Conservation (phyloP, 2,888 invertebrate genomes). For the Drosophila setosimentum region DNA sequence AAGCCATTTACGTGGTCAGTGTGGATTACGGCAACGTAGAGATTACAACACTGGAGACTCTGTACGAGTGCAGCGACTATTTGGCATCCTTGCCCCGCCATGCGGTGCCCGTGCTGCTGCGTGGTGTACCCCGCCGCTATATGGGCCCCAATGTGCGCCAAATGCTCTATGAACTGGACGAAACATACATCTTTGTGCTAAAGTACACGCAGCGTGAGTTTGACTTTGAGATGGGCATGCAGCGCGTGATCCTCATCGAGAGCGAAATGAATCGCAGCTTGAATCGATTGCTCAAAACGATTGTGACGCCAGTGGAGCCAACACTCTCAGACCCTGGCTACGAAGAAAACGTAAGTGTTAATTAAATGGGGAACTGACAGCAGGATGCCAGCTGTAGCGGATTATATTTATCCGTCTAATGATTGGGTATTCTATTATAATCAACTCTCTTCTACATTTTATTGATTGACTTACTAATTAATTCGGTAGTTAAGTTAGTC, state of each 20-base stretch:
- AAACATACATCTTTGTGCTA: constrained; percentile 54
- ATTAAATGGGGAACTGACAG: not conserved
- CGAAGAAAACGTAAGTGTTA: constrained; percentile 67
- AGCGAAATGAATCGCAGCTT: constrained; percentile 66
- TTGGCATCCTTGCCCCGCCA: constrained; percentile 69
- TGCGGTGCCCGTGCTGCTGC: constrained; percentile 76
- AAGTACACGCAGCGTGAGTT: constrained; percentile 72
- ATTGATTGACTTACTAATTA: not conserved
- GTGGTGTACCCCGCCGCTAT: constrained; percentile 74
- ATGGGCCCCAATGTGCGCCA: constrained; percentile 71
- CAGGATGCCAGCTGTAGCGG: not conserved
- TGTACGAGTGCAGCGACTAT: constrained; percentile 70
- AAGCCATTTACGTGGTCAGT: constrained; percentile 74
- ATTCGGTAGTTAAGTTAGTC: no score
- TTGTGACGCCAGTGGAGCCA: constrained; percentile 69
- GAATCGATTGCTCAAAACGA: constrained; percentile 74
- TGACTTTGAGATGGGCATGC: constrained; percentile 53
- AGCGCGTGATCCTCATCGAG: constrained; percentile 74
- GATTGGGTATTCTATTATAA: not conserved
- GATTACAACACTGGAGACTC: constrained; percentile 60
- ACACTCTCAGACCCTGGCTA: constrained; percentile 46
- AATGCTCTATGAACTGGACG: constrained; percentile 51
- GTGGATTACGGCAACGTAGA: constrained; percentile 83
- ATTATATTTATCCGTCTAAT: not conserved
- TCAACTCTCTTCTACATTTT: not conserved